These are phyloP conservation scores for Ophioninae sp. DNA, from an alignment of 2,888 invertebrate genomes.

Conservation along the genomic window DNA sequence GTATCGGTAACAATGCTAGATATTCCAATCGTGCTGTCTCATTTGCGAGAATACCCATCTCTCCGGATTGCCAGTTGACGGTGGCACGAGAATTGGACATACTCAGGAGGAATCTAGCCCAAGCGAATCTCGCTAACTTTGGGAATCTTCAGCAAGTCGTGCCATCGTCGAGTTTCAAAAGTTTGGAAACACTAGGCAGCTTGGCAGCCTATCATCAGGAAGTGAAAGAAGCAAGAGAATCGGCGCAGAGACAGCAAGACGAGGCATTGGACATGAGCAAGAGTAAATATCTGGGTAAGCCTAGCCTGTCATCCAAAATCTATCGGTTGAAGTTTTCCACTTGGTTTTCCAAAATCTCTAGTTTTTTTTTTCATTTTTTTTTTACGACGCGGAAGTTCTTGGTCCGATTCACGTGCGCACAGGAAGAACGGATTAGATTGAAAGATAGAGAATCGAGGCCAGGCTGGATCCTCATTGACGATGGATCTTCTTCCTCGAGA, in stretches of 20 bases:
- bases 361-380: background rate
- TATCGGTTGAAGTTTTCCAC: background rate
- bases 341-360: background rate
- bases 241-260: constrained; percentile 77
- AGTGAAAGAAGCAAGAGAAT: constrained; percentile 71
- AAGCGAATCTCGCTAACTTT: constrained; percentile 74
- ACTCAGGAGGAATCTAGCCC: constrained; percentile 75
- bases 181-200: constrained; percentile 70
- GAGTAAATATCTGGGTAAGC: constrained; percentile 77
- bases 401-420: constrained; percentile 1
- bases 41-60: constrained; percentile 69
- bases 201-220: constrained; percentile 69
- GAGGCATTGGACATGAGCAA: constrained; percentile 80
- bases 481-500: constrained; percentile 70
- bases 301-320: background rate
- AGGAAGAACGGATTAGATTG: constrained; percentile 28
- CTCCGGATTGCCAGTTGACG: constrained; percentile 70
- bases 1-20: constrained; percentile 63
- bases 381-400: no score
- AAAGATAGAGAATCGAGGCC: constrained; percentile 65
- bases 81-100: constrained; percentile 76
- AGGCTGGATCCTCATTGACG: constrained; percentile 66
- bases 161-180: constrained; percentile 69
- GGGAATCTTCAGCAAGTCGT: constrained; percentile 64
- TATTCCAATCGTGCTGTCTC: constrained; percentile 48